phyloP scores from a whole-genome alignment of 2,888 invertebrate species.

The Plusia festucae region DNA sequence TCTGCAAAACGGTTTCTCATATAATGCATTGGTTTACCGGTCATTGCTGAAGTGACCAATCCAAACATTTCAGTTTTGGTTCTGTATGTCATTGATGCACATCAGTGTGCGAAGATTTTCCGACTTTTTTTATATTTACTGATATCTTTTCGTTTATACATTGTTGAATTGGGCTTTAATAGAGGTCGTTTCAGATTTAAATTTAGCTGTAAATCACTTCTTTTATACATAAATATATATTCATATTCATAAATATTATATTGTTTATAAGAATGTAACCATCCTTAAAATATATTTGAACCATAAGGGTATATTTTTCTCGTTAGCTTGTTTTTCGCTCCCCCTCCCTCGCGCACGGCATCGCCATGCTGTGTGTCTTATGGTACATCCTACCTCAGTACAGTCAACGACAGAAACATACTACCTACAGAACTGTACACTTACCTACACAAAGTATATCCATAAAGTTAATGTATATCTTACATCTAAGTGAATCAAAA shows the following conservation, averaged over 20 bases:
- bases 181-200: no score
- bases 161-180: no score
- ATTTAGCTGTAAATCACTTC: neutral
- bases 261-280: neutral
- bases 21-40: no score
- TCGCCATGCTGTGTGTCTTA: slow-evolving; percentile 59
- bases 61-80: no score
- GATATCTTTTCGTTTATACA: no score
- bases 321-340: neutral
- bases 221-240: neutral
- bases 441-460: slow-evolving; percentile 59
- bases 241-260: neutral
- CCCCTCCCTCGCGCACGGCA: slow-evolving; percentile 61
- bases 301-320: neutral
- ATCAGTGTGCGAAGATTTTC: no score
- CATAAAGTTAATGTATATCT: slow-evolving; percentile 50
- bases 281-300: neutral
- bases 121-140: no score
- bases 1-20: no score
- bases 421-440: slow-evolving; percentile 69
- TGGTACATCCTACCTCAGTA: slow-evolving; percentile 55
- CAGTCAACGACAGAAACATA: slow-evolving; percentile 64
- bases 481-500: slow-evolving; percentile 89
- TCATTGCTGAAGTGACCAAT: no score
- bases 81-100: no score